Percentiles rank a stretch among this genome's conserved stretches.
These are phyloP conservation scores for Anaspis maculata DNA, from an alignment of 2,888 invertebrate species.

Conservation along the genomic window DNA sequence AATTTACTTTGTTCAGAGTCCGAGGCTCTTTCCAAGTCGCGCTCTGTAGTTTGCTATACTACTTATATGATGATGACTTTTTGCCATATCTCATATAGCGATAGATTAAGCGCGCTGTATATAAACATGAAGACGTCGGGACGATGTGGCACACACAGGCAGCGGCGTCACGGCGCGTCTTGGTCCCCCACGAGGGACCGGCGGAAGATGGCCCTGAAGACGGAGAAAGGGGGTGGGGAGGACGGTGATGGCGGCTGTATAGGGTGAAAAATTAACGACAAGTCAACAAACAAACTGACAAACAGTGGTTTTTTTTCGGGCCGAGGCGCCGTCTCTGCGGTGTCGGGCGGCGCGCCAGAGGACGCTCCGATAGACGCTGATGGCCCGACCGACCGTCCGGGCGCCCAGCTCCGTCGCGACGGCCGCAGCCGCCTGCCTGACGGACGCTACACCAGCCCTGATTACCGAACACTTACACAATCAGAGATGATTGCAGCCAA, in stretches of 20 bases:
- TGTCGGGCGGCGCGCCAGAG: constrained; percentile 45
- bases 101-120: too few relatives aligned
- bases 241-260: constrained; percentile 7
- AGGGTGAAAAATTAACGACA: constrained; percentile 35
- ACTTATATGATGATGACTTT: too few relatives aligned
- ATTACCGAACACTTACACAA: constrained; percentile 33
- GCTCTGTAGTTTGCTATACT: too few relatives aligned
- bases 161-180: too few relatives aligned
- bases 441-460: constrained; percentile 26
- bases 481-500: constrained; percentile 31
- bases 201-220: too few relatives aligned
- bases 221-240: neutral
- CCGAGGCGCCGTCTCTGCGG: constrained; percentile 28
- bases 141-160: too few relatives aligned
- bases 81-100: too few relatives aligned
- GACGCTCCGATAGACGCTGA: constrained; percentile 40
- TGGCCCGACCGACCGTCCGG: constrained; percentile 52
- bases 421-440: constrained; percentile 33
- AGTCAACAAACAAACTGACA: constrained; percentile 37
- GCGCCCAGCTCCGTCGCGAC: constrained; percentile 44
- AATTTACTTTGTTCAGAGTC: too few relatives aligned
- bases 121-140: too few relatives aligned
- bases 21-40: too few relatives aligned
- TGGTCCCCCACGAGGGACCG: too few relatives aligned
- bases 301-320: constrained; percentile 31